A percentile compares a stretch with the other conserved stretches of the same genome.
Conservation (phyloP, 2,888 invertebrate species). For the Trypoxylon attenuatum region DNA sequence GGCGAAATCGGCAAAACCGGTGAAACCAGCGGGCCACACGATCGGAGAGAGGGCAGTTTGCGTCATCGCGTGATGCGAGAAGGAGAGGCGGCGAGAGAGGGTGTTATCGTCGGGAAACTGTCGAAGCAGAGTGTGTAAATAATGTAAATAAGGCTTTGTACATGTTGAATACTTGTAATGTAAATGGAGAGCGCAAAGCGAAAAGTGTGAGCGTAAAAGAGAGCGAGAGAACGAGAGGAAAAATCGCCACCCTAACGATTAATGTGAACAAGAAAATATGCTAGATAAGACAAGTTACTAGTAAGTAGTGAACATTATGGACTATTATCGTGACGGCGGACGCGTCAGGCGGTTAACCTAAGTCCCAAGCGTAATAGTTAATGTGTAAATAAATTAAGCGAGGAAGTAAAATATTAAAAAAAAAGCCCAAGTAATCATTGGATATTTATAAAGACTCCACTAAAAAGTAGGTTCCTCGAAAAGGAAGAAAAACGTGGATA, state of each 20-base stretch:
- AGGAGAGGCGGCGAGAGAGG: conserved; percentile 27
- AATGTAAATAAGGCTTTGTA: conserved; percentile 78
- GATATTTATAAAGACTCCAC: conserved; percentile 68
- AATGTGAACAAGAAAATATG: conserved; percentile 59
- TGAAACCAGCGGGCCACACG: conserved; percentile 32
- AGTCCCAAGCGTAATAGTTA: conserved; percentile 66
- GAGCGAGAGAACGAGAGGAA: conserved; percentile 41
- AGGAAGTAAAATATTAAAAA: conserved; percentile 67
- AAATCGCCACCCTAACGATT: conserved; percentile 57
- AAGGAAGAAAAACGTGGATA: conserved; percentile 15
- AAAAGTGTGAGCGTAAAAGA: conserved; percentile 35
- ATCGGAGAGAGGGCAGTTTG: conserved; percentile 34
- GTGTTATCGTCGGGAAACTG: conserved; percentile 50
- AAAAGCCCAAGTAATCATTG: conserved; percentile 69
- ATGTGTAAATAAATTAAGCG: conserved; percentile 72
- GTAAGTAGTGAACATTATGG: conserved; percentile 65
- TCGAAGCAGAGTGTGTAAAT: conserved; percentile 71
- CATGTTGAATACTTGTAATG: conserved; percentile 76
- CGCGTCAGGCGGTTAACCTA: conserved; percentile 62
- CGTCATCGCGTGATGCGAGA: conserved; percentile 48
- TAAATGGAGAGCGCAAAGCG: conserved; percentile 52
- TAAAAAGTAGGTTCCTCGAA: conserved; percentile 58
- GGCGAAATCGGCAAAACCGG: neutral
- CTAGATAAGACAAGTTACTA: conserved; percentile 62
- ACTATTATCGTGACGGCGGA: conserved; percentile 61